These are phyloP conservation scores for Hemibagrus guttatus DNA, from an alignment of 2,797 vertebrate species.

Conservation along the genomic window DNA sequence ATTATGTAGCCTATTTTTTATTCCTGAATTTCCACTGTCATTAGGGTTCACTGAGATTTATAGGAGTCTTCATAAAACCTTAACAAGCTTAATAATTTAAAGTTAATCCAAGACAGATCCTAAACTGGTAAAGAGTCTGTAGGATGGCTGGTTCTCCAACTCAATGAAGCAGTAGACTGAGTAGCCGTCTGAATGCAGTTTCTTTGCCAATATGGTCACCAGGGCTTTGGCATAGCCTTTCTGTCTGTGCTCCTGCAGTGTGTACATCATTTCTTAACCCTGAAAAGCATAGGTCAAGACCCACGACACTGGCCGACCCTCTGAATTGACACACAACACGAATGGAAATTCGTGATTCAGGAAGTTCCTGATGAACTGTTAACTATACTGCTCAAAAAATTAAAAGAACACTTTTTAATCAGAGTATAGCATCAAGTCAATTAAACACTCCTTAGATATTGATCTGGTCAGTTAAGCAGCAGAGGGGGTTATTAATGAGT, in stretches of 20 bases:
- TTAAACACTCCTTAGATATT: no score
- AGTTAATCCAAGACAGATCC: conserved; percentile 54
- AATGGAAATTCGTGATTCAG: conserved; percentile 50
- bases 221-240: conserved; percentile 43
- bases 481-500: no score
- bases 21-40: no score
- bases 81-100: conserved; percentile 30
- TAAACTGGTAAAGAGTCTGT: conserved; percentile 47
- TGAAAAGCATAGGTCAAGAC: conserved; percentile 48
- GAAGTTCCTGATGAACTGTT: no score
- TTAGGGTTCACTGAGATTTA: no score
- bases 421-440: no score
- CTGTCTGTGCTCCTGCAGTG: conserved; percentile 52
- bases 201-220: no score
- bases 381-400: no score
- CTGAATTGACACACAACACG: conserved; percentile 51
- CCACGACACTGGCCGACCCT: conserved; percentile 57
- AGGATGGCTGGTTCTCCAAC: conserved; percentile 45
- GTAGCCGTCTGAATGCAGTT: no score
- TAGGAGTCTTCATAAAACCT: background rate
- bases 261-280: conserved; percentile 55
- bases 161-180: conserved; percentile 52
- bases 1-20: no score
- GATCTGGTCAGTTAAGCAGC: no score
- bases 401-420: no score